These are phyloP conservation scores for Neolamprologus fasciatus DNA, from an alignment of 2,113 vertebrate genomes.

Conservation along the genomic window DNA sequence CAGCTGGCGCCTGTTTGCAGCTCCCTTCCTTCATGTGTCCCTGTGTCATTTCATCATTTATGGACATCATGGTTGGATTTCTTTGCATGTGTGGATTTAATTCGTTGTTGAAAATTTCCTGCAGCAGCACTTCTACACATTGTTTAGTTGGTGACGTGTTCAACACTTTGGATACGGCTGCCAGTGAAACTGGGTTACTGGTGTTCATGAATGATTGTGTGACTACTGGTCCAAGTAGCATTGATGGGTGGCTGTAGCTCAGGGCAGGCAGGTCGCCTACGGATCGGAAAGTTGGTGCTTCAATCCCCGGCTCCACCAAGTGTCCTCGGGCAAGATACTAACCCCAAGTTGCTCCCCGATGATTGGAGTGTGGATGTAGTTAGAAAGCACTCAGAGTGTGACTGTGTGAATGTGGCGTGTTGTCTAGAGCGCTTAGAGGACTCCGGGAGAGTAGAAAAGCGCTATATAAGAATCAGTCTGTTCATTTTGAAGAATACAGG, in stretches of 20 bases:
- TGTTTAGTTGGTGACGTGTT: neutral
- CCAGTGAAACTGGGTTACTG: neutral
- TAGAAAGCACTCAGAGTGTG: neutral
- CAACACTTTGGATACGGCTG: neutral
- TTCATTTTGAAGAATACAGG: neutral
- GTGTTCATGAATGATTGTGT: neutral
- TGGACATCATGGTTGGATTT: neutral
- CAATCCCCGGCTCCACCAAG: neutral
- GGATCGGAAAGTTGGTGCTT: neutral
- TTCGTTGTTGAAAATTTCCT: neutral
- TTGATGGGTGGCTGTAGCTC: neutral
- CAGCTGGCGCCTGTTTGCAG: neutral
- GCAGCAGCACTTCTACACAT: neutral
- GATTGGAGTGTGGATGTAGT: neutral
- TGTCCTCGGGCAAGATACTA: neutral
- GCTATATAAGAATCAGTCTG: accelerated
- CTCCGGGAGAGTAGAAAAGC: neutral
- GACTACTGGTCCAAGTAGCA: neutral
- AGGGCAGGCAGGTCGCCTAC: neutral
- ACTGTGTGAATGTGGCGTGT: neutral
- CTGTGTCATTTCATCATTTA: neutral
- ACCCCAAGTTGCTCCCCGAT: neutral
- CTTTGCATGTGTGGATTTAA: neutral
- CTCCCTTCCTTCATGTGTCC: neutral
- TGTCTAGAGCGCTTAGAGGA: neutral